These are phyloP conservation scores for Pyrocoelia pectoralis DNA, from an alignment of 2,888 invertebrate species.

Conservation along the genomic window DNA sequence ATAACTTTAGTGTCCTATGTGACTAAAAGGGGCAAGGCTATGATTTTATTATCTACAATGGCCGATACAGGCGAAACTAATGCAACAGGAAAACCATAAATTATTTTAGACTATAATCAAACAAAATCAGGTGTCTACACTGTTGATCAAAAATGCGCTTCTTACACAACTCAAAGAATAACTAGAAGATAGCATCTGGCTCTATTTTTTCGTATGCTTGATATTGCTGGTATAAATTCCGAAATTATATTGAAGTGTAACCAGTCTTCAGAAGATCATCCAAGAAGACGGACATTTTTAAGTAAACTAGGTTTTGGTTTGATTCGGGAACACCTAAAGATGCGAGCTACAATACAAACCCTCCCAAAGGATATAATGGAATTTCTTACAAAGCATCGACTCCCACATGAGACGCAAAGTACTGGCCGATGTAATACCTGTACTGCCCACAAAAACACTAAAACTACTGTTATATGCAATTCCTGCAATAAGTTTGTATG, in stretches of 20 bases:
- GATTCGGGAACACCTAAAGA: background rate
- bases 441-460: too few species aligned
- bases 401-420: constrained; percentile 2
- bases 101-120: background rate
- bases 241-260: constrained; percentile 1
- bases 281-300: constrained; percentile 4
- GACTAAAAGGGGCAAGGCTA: background rate
- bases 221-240: background rate
- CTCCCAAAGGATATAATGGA: constrained; percentile 3
- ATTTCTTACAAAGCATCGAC: constrained; percentile 5
- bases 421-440: background rate
- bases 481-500: background rate
- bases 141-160: background rate
- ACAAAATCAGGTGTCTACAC: background rate
- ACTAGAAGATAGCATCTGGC: too few species aligned
- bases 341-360: constrained; percentile 1
- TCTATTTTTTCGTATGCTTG: constrained; percentile 3
- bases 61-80: constrained; percentile 2
- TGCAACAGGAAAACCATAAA: background rate
- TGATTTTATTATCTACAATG: background rate
- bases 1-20: background rate
- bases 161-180: constrained; percentile 59
- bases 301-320: background rate
- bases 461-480: too few species aligned
- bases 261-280: background rate